Evolutionary conservation across 2,888 invertebrate species (phyloP).

Genomic region (Drosophila austrosaltans): DNA sequence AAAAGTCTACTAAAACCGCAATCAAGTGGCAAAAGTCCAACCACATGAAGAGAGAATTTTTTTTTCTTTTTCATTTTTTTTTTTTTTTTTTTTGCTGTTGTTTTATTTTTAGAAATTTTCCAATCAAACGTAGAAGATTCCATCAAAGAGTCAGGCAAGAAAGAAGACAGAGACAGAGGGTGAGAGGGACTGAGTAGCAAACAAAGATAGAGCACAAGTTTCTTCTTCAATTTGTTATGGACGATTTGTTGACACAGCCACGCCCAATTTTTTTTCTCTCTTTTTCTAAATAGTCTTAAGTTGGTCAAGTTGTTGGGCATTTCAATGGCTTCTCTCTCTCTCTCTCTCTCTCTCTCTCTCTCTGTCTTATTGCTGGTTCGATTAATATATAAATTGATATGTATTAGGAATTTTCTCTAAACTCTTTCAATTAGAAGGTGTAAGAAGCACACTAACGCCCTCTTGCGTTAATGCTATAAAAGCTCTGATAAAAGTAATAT

Average conservation of each 20-base stretch:
- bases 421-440: too few relatives aligned
- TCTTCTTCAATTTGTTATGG: conserved; percentile 35
- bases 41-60: conserved; percentile 28
- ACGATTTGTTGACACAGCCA: conserved; percentile 27
- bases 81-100: conserved; percentile 36
- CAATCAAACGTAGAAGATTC: conserved; percentile 54
- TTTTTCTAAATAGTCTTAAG: conserved; percentile 17
- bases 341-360: conserved; percentile 34
- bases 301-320: conserved; percentile 50
- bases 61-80: conserved; percentile 23
- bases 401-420: too few relatives aligned
- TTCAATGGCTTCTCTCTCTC: conserved; percentile 17
- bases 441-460: too few relatives aligned
- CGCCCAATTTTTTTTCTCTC: neutral
- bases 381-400: neutral
- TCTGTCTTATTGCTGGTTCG: neutral
- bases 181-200: conserved; percentile 19
- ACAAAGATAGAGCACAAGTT: conserved; percentile 27
- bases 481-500: too few relatives aligned
- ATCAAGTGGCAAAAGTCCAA: conserved; percentile 66
- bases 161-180: conserved; percentile 20
- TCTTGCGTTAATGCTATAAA: too few relatives aligned
- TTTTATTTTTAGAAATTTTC: conserved; percentile 64
- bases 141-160: conserved; percentile 26
- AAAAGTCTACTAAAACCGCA: conserved; percentile 71